Conservation (phyloP, 2,888 invertebrate species). For the Epiblema foenella region DNA sequence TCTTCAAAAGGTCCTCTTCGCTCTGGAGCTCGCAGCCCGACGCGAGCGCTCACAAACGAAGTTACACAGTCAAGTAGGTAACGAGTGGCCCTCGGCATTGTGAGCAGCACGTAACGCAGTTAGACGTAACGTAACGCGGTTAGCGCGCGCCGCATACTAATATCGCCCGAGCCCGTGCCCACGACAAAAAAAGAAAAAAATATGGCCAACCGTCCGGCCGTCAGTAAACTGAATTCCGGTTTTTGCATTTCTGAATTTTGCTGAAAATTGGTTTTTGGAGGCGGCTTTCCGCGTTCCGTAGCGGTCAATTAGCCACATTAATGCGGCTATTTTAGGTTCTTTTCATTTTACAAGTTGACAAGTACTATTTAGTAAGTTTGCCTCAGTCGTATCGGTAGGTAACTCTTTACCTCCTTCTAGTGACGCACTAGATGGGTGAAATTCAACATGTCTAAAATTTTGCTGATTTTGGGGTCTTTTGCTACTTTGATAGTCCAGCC, state of each 20-base stretch:
- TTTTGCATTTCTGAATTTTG: conserved; percentile 48
- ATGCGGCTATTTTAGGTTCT: conserved; percentile 7
- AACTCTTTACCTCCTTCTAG: too few species aligned
- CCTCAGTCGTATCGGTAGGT: neutral
- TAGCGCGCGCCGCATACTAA: conserved; percentile 77
- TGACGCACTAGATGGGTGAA: too few species aligned
- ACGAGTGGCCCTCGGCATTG: conserved; percentile 78
- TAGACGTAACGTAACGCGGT: conserved; percentile 68
- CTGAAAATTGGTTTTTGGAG: conserved; percentile 32
- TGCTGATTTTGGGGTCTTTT: too few species aligned
- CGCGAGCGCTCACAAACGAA: conserved; percentile 76
- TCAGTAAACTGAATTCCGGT: conserved; percentile 64
- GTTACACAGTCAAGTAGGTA: conserved; percentile 84
- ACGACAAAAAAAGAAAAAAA: conserved; percentile 59
- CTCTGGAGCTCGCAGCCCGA: conserved; percentile 55
- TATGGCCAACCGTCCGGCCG: conserved; percentile 56
- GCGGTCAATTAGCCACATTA: conserved; percentile 18
- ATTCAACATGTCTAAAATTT: too few species aligned
- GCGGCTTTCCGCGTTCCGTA: conserved; percentile 5
- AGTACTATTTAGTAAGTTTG: neutral
- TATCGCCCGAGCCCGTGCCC: conserved; percentile 49
- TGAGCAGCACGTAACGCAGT: conserved; percentile 62
- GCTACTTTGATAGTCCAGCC: too few species aligned
- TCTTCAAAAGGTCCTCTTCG: conserved; percentile 47
- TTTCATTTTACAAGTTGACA: neutral